A percentile compares a stretch with the other conserved stretches of the same genome.
Conservation (phyloP, 1,140 invertebrate species). For the Lucilia sericata region DNA sequence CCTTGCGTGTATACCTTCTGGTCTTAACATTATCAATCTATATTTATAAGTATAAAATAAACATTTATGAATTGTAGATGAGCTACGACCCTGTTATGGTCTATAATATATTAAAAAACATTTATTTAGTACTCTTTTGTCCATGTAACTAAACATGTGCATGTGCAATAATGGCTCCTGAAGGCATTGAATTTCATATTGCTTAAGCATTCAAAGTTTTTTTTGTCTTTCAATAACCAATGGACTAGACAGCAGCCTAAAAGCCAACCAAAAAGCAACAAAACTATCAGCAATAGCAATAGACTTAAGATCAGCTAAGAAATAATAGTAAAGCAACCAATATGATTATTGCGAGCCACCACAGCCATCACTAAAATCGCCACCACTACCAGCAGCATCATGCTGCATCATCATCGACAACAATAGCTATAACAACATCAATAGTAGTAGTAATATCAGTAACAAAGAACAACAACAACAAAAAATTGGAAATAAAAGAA, state of each 20-base stretch:
- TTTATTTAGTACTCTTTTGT: constrained; percentile 1
- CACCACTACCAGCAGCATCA: neutral
- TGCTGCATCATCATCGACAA: neutral
- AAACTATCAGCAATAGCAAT: neutral
- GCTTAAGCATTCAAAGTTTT: neutral
- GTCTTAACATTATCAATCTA: neutral
- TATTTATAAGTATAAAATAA: neutral
- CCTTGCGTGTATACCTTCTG: neutral
- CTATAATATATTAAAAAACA: constrained; percentile 8
- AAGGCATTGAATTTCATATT: constrained; percentile 23
- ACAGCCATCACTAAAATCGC: neutral
- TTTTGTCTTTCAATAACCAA: neutral
- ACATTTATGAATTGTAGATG: neutral
- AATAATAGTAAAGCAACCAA: neutral
- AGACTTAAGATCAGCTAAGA: neutral
- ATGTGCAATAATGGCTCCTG: constrained; percentile 15
- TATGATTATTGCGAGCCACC: neutral
- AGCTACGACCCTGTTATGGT: neutral
- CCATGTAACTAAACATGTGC: constrained; percentile 10
- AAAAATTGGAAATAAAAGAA: neutral
- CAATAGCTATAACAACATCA: too few relatives aligned
- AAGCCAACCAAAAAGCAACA: neutral
- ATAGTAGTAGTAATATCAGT: too few relatives aligned
- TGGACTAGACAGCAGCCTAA: neutral
- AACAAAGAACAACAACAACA: too few relatives aligned